Evolutionary conservation across 2,797 vertebrate genomes (phyloP).

Genomic region (Eurystomus glaucurus): DNA sequence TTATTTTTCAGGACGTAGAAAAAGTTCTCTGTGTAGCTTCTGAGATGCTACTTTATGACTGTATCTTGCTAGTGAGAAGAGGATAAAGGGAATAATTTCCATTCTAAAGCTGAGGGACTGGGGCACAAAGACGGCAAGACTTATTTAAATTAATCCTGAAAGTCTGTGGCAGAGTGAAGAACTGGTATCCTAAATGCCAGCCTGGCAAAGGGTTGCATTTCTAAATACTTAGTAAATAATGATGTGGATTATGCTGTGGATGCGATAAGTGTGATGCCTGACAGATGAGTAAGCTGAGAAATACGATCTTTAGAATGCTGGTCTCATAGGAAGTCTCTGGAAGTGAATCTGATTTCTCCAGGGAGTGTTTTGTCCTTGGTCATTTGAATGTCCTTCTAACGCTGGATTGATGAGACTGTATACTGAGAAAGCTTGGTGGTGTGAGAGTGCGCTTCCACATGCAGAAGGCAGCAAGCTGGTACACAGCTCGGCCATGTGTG

Average conservation of each 20-base stretch:
- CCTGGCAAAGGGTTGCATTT: background rate
- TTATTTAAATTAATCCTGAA: background rate
- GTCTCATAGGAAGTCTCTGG: background rate
- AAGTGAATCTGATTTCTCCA: background rate
- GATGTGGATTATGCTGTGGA: background rate
- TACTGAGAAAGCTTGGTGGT: background rate
- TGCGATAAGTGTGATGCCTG: background rate
- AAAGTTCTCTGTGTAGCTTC: background rate
- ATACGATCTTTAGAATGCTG: background rate
- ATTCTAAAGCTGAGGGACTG: background rate
- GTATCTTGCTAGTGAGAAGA: background rate
- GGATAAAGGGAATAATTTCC: background rate
- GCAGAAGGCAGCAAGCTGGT: background rate
- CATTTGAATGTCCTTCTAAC: background rate
- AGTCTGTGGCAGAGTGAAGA: background rate
- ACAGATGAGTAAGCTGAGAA: background rate
- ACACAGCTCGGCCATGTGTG: fast-evolving
- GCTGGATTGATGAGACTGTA: background rate
- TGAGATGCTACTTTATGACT: background rate
- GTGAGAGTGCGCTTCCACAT: background rate
- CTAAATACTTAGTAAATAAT: background rate
- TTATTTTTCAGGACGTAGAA: background rate
- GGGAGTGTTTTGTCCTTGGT: background rate
- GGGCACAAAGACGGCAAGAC: background rate
- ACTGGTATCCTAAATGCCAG: background rate